phyloP scores from a whole-genome alignment of 2,888 invertebrate genomes.

The Phortica magna region DNA sequence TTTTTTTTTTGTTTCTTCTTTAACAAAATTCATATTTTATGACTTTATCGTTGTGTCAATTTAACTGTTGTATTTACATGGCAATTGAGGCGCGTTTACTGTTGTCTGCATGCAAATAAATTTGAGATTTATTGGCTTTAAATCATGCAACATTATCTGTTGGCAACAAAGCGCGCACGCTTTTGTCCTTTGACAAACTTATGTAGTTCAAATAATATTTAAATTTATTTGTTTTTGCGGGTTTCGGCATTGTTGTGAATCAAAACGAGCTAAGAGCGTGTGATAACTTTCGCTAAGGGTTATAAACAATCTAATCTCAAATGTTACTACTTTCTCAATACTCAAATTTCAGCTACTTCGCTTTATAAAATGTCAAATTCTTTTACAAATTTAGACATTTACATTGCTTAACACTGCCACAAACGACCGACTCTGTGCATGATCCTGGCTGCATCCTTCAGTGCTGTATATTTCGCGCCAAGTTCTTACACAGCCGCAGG shows the following conservation, averaged over 20 bases:
- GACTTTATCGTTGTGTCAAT: constrained; percentile 43
- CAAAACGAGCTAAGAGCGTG: no score
- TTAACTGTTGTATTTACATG: constrained; percentile 3
- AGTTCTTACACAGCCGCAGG: constrained; percentile 23
- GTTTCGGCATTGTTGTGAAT: not conserved
- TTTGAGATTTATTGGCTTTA: constrained; percentile 25
- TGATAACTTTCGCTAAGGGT: no score
- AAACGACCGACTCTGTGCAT: not conserved
- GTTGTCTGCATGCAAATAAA: constrained; percentile 13
- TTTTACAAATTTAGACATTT: not conserved
- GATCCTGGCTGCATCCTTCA: not conserved
- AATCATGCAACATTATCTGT: constrained; percentile 3
- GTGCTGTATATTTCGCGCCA: constrained; percentile 48
- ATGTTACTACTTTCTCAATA: no score
- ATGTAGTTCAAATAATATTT: constrained; percentile 34
- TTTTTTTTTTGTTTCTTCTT: constrained; percentile 37
- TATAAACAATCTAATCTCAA: no score
- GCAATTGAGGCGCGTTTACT: not conserved
- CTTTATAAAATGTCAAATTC: no score
- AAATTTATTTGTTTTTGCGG: constrained; percentile 32
- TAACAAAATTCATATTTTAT: constrained; percentile 56
- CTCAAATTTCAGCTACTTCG: no score
- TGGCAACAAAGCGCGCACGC: not conserved
- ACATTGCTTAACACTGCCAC: not conserved
- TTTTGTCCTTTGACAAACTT: constrained; percentile 16